These are phyloP conservation scores for Diachrysia chrysitis DNA, from an alignment of 2,888 invertebrate species.

Conservation along the genomic window DNA sequence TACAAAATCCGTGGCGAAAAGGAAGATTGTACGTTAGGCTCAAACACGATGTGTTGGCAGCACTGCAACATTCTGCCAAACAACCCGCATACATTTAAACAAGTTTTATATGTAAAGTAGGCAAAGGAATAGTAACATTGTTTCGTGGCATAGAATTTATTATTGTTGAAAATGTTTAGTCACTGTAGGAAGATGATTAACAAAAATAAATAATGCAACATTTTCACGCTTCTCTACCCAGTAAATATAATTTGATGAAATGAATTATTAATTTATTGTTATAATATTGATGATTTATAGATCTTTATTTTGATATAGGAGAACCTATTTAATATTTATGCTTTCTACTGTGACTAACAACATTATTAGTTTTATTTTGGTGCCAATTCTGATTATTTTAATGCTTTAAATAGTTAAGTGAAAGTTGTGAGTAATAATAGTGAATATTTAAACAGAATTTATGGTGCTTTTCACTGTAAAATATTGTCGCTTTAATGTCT, in stretches of 20 bases:
- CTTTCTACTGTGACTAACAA: constrained; percentile 51
- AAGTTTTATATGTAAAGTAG: constrained; percentile 29
- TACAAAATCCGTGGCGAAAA: constrained; percentile 98
- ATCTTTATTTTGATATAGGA: background rate
- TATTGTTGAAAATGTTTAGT: constrained; percentile 59
- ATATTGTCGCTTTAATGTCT: constrained; percentile 56
- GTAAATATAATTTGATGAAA: background rate
- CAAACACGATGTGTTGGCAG: constrained; percentile 96
- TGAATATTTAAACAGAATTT: constrained; percentile 76
- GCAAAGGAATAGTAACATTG: constrained; percentile 46
- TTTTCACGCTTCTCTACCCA: background rate
- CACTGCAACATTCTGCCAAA: constrained; percentile 95
- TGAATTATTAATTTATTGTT: background rate
- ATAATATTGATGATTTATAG: constrained; percentile 6
- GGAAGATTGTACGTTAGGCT: constrained; percentile 97
- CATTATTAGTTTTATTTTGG: constrained; percentile 74
- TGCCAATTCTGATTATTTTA: constrained; percentile 84
- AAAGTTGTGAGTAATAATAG: constrained; percentile 83
- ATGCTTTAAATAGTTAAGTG: constrained; percentile 85
- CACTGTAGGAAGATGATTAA: constrained; percentile 42
- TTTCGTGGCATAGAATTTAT: constrained; percentile 56
- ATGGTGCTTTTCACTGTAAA: constrained; percentile 81
- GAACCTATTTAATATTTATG: constrained; percentile 6
- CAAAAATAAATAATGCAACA: constrained; percentile 1
- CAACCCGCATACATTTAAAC: constrained; percentile 91